A percentile compares a stretch with the other conserved stretches of the same genome.
phyloP scores from a whole-genome alignment of 2,113 vertebrate species.

The Hiodon tergisus region DNA sequence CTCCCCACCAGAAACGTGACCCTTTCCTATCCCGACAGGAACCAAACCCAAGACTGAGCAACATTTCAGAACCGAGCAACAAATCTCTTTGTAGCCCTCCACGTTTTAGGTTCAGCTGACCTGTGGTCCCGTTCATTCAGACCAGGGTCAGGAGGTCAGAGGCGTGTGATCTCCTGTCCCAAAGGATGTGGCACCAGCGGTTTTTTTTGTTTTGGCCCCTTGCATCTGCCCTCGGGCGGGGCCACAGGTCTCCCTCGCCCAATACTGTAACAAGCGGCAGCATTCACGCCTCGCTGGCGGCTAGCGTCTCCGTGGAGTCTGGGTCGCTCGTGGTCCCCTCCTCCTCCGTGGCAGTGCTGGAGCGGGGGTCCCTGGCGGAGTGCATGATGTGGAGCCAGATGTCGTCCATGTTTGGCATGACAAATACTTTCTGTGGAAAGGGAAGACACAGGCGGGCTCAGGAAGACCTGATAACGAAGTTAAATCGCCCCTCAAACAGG shows the following conservation, averaged over 20 bases:
- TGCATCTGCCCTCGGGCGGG: slow-evolving; percentile 7
- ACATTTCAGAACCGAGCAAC: slow-evolving; percentile 43
- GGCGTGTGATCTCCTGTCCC: neutral
- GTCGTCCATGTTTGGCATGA: slow-evolving; percentile 98
- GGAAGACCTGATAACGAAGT: too few species aligned
- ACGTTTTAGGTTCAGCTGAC: neutral
- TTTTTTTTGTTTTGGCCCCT: too few species aligned
- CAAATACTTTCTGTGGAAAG: slow-evolving; percentile 83
- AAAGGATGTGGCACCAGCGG: slow-evolving; percentile 35
- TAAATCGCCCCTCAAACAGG: too few species aligned
- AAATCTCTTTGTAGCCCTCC: slow-evolving; percentile 33
- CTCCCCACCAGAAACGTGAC: neutral
- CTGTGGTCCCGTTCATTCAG: slow-evolving; percentile 15
- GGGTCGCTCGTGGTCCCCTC: slow-evolving; percentile 16
- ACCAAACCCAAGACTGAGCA: slow-evolving; percentile 18
- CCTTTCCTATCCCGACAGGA: neutral
- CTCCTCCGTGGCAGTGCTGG: slow-evolving; percentile 45
- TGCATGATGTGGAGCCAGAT: slow-evolving; percentile 91
- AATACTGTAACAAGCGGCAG: slow-evolving; percentile 69
- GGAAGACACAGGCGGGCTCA: neutral
- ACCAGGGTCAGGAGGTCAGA: neutral
- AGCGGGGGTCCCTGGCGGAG: slow-evolving; percentile 85
- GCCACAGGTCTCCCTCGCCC: slow-evolving; percentile 33
- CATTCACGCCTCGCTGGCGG: slow-evolving; percentile 58
- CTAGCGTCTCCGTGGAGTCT: slow-evolving; percentile 32